Base-by-base conservation (phyloP, 2,888 invertebrate species). In the Leucoptera coffeella region DNA sequence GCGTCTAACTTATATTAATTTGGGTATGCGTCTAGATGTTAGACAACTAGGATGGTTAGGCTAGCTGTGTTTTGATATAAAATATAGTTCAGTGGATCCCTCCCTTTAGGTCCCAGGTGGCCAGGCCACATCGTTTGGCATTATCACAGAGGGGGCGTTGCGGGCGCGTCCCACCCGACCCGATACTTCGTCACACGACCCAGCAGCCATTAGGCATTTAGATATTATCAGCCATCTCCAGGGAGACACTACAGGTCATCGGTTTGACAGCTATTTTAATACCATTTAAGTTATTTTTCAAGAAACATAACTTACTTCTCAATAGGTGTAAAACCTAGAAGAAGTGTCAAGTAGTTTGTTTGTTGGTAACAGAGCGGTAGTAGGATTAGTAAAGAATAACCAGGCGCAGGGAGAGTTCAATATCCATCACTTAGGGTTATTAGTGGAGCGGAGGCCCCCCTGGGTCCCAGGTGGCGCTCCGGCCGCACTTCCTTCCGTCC, bases 171-270 rank as follows among this genome's bases (percentile, higher is more conserved):
- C 32, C 41, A 35, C 38, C 38, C 40, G 40, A 45, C 55, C 51
- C 60, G 58, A 65, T 64, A 65, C 67, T 65, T 67, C 65, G 65
- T 67, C 67, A 69, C 69, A 64, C 22, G 64, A 62, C 67, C 64
- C 73, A 69, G 64, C 67, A 73, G 69, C 73, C 71, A 69, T 67
- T 67, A 72, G 72, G 71, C 65, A 67, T 72, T 74, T 72, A 71
- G 72, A 69, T 72, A 69, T 67, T 65, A 67, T 67, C 67, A 58
- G 52, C 49, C 43, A 54, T 52, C 64, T 48, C 56, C 42, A 51
- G 61, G 31, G 65, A 60, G 54, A 60, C 61, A 61, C 62, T 60
- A 57, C 54, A 45, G 54, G 47, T 49, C 50, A 41, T 47, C 17
- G n/a, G 20, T 14, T 22, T 12, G 20, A n/a, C n/a, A n/a, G n/a